Percentiles rank a stretch among this genome's conserved stretches.
These are phyloP conservation scores for Drosophila teissieri DNA, from an alignment of 1,140 invertebrate species.

Conservation along the genomic window DNA sequence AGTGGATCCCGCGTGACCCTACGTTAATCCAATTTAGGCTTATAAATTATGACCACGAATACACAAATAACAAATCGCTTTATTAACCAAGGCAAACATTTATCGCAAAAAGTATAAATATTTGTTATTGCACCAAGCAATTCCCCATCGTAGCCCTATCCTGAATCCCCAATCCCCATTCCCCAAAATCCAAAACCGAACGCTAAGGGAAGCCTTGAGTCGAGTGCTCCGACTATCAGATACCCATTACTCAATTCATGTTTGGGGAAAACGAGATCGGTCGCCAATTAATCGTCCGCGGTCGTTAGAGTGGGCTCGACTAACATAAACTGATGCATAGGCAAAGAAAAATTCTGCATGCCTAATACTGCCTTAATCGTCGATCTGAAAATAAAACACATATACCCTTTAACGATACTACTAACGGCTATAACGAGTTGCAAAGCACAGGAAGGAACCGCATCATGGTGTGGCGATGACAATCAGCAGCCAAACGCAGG, in stretches of 20 bases:
- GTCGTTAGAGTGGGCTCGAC: too few relatives aligned
- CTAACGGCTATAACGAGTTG: neutral
- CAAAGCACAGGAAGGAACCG: conserved; percentile 20
- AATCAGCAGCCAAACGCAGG: conserved; percentile 48
- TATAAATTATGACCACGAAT: conserved; percentile 79
- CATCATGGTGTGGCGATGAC: conserved; percentile 53
- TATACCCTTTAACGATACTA: too few relatives aligned
- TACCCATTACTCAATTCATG: too few relatives aligned
- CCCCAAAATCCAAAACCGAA: neutral
- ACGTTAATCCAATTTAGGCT: conserved; percentile 78
- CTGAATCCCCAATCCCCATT: neutral
- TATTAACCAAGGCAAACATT: conserved; percentile 83
- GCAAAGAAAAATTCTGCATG: too few relatives aligned
- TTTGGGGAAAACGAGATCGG: too few relatives aligned
- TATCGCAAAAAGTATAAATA: conserved; percentile 83
- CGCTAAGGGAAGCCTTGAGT: too few relatives aligned
- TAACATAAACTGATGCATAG: too few relatives aligned
- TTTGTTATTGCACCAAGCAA: conserved; percentile 80
- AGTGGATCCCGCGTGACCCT: conserved; percentile 40
- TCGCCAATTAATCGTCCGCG: too few relatives aligned
- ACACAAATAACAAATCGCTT: conserved; percentile 79
- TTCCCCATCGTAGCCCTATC: conserved; percentile 1
- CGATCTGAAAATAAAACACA: too few relatives aligned
- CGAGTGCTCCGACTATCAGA: too few relatives aligned
- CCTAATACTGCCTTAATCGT: too few relatives aligned